Base-by-base conservation (phyloP, 1,140 invertebrate species). In the Aphaenogaster floridana region DNA sequence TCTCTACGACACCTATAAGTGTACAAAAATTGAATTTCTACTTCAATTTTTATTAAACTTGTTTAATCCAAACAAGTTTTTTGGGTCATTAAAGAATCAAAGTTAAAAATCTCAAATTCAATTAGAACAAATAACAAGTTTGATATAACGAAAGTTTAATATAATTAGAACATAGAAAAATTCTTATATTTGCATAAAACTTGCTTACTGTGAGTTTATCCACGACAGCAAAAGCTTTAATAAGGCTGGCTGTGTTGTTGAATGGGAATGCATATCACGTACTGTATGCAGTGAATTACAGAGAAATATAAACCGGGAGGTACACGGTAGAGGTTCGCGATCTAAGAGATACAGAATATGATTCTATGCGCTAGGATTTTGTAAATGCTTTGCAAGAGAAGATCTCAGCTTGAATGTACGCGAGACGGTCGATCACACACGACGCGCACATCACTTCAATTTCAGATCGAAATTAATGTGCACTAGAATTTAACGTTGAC, bases 221-320 rank as follows among this genome's bases (percentile, higher is more conserved):
- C 54, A n/a, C 57, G 69, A 61, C 42, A 74, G 42, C 28, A 17
- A 83, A 74, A 83, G 42, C 28, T 72, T 84, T 84, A 84, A 83
- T 74, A 83, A 74, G 57, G n/a, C 54, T 50, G 28, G 17, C 69
- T 48, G 57, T 50, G 54, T 63, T 76, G 69, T 63, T 74, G 78
- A 66, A 42, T 63, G 36, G 28, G 21, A 42, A 80, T 80, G 69
- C 80, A 50, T 84, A 76, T 63, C 80, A 61, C 54, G 54, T 84
- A 76, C 54, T 71, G 71, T 63, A 84, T 45, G 54, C 54, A 61
- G 42, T 50, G 54, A 84, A 84, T 84, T 84, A 84, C 42, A 61
- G 21, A 50, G 54, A 76, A 84, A 64, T 69, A 80, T 50, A 76
- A 74, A 84, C 80, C 39, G 34, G 9, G 52, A 74, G 39, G 28